Conservation (phyloP, 2,797 vertebrate species). For the Enteromius thamalakanensis region DNA sequence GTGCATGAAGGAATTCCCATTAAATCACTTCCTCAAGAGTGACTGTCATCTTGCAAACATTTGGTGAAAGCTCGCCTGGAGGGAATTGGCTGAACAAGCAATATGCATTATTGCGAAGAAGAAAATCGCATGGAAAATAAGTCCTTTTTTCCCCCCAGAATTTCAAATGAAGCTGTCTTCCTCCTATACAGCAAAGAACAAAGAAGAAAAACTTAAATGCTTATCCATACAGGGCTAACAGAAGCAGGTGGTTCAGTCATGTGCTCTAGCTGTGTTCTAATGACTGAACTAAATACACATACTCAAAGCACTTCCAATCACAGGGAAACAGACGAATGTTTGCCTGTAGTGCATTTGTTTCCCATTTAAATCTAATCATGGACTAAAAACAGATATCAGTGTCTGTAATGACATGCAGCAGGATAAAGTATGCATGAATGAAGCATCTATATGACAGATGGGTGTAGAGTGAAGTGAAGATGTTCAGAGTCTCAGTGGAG, state of each 20-base stretch:
- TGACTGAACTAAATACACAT: conserved; percentile 7
- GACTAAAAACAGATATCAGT: conserved; percentile 52
- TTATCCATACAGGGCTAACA: conserved; percentile 6
- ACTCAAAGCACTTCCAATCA: neutral
- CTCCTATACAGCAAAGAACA: neutral
- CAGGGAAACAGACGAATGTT: neutral
- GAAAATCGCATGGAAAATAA: conserved; percentile 19
- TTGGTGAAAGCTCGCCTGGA: conserved; percentile 42
- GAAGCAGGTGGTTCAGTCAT: conserved; percentile 10
- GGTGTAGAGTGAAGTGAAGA: conserved; percentile 49
- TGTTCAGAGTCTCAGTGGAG: conserved; percentile 48
- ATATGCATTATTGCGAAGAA: conserved; percentile 50
- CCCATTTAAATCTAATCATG: conserved; percentile 28
- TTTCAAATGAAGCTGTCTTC: conserved; percentile 44
- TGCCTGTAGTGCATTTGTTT: neutral
- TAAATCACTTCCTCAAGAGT: conserved; percentile 35
- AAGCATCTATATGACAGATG: conserved; percentile 56
- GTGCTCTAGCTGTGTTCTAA: neutral
- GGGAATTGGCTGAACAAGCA: conserved; percentile 51
- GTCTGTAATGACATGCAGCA: conserved; percentile 57
- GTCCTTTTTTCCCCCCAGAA: conserved; percentile 21
- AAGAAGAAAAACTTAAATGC: conserved; percentile 15
- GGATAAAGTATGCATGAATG: conserved; percentile 58
- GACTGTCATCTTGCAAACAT: conserved; percentile 43
- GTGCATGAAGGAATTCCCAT: conserved; percentile 54